A percentile compares a stretch with the other conserved stretches of the same genome.
These are phyloP conservation scores for Cryptomyrus ogoouensis DNA, from an alignment of 2,113 vertebrate species.

Conservation along the genomic window DNA sequence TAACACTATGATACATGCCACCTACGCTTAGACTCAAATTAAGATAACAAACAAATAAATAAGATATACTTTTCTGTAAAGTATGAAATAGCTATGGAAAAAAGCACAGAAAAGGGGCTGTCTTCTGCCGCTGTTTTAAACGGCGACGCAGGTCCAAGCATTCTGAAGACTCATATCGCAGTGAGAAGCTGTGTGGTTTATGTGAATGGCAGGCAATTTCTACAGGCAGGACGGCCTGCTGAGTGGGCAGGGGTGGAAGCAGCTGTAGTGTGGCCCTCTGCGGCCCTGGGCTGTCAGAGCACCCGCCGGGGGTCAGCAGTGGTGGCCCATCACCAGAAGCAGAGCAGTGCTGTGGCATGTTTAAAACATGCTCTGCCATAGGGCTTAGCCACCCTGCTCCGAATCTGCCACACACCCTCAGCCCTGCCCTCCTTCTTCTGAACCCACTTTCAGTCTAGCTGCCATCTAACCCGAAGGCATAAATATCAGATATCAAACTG, in stretches of 20 bases:
- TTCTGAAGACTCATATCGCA: not conserved
- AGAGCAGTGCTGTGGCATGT: not conserved
- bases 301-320: constrained; percentile 10
- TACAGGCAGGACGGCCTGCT: constrained; percentile 9
- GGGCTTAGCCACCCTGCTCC: not conserved
- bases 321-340: not conserved
- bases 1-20: not conserved
- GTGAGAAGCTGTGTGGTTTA: not conserved
- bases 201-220: constrained; percentile 23
- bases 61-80: not conserved
- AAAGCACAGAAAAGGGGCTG: not conserved
- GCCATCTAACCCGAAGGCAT: not conserved
- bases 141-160: not conserved
- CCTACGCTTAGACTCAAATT: not conserved
- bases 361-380: constrained; percentile 1
- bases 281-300: constrained; percentile 20
- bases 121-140: not conserved
- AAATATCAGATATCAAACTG: not conserved
- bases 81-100: no score
- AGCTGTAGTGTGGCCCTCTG: constrained; percentile 10
- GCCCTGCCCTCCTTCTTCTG: not conserved
- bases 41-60: not conserved
- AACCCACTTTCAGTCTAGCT: not conserved
- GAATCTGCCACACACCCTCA: not conserved
- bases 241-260: constrained; percentile 7